Percentiles rank a stretch among this genome's conserved stretches.
Conservation (phyloP, 2,113 vertebrate species). For the Callospermophilus lateralis region DNA sequence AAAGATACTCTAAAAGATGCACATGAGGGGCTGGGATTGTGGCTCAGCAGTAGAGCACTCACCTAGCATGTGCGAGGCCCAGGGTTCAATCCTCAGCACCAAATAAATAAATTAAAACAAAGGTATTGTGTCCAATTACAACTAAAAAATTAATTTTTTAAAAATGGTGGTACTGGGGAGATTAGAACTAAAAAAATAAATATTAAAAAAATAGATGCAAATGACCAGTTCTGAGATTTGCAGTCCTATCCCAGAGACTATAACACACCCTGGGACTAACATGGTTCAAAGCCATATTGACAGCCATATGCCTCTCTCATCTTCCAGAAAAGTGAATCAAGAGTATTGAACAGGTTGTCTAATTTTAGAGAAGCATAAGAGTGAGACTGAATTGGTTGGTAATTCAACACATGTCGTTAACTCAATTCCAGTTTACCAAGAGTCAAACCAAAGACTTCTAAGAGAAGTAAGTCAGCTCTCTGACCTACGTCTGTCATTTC, state of each 20-base stretch:
- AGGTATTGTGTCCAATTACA: too few species aligned
- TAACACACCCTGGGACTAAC: neutral
- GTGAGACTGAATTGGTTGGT: neutral
- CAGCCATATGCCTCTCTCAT: neutral
- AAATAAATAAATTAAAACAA: too few species aligned
- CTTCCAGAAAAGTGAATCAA: neutral
- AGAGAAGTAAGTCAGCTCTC: neutral
- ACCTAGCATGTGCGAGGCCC: too few species aligned
- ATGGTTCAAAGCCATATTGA: neutral
- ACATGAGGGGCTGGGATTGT: too few species aligned
- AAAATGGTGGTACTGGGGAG: too few species aligned
- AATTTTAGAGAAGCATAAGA: slow-evolving; percentile 8
- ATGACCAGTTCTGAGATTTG: too few species aligned
- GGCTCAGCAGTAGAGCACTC: too few species aligned
- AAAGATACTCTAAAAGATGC: neutral
- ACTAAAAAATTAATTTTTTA: too few species aligned
- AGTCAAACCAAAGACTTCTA: neutral
- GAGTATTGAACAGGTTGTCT: neutral
- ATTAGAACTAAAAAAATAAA: too few species aligned
- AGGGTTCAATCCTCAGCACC: too few species aligned
- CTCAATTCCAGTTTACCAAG: neutral
- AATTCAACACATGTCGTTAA: neutral
- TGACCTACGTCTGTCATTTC: neutral
- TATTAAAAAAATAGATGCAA: too few species aligned
- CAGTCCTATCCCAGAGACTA: neutral